Conservation (phyloP, 2,888 invertebrate genomes). For the Conchocele bisecta region DNA sequence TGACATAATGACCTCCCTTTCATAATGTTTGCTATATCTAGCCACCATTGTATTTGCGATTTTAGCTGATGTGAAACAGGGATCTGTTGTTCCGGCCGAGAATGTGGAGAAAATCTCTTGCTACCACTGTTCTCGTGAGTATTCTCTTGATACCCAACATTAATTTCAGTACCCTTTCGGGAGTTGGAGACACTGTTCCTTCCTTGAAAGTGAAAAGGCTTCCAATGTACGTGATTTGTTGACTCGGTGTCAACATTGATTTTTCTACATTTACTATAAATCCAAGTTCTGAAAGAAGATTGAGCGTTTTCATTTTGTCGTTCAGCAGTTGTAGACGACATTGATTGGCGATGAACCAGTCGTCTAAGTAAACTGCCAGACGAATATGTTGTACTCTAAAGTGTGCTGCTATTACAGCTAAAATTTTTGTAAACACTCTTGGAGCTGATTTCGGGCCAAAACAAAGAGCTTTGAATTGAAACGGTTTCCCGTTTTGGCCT, state of each 20-base stretch:
- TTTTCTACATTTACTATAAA: conserved; percentile 46
- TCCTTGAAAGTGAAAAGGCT: conserved; percentile 1
- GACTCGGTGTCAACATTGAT: conserved; percentile 22
- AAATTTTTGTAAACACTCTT: conserved; percentile 30
- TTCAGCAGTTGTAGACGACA: neutral
- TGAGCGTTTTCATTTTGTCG: conserved; percentile 26
- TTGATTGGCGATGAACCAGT: conserved; percentile 35
- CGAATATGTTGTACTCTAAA: conserved; percentile 16
- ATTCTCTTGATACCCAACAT: no score
- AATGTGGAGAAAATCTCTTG: no score
- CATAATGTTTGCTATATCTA: no score
- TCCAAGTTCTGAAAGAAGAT: conserved; percentile 31
- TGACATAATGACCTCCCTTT: no score
- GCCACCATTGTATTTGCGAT: no score
- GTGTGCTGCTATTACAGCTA: conserved; percentile 33
- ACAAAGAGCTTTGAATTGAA: conserved; percentile 15
- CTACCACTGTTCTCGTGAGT: no score
- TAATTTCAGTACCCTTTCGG: conserved; percentile 28
- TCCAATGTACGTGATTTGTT: conserved; percentile 35
- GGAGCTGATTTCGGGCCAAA: conserved; percentile 28
- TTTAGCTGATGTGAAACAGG: no score
- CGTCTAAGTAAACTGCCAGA: conserved; percentile 48
- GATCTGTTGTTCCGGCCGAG: no score
- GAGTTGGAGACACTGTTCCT: conserved; percentile 26
- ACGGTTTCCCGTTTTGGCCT: neutral